Conservation (phyloP, 2,113 vertebrate species). For the Nanger granti region DNA sequence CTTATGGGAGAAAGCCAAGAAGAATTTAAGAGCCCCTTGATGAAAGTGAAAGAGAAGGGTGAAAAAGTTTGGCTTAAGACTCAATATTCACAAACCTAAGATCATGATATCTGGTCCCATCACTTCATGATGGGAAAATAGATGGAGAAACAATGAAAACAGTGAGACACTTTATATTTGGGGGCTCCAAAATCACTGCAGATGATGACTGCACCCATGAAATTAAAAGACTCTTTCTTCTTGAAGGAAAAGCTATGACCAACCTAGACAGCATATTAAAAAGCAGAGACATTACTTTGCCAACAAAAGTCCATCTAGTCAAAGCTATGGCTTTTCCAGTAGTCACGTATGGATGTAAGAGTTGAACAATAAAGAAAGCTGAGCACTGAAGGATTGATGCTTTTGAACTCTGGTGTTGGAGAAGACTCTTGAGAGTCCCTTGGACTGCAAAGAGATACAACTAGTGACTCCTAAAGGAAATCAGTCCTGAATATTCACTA, state of each 20-base stretch:
- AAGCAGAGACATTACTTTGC: background rate
- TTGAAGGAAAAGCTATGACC: background rate
- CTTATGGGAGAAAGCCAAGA: background rate
- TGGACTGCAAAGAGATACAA: background rate
- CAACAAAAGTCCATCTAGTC: background rate
- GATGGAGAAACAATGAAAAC: background rate
- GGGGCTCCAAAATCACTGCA: background rate
- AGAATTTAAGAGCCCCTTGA: background rate
- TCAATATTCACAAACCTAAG: background rate
- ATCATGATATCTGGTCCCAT: background rate
- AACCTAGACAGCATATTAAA: background rate
- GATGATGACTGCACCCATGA: background rate
- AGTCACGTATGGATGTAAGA: background rate
- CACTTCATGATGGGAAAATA: background rate
- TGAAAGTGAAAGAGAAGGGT: background rate
- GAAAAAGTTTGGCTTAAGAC: background rate
- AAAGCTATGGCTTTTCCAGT: background rate
- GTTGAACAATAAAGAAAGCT: background rate
- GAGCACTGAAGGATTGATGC: fast-evolving
- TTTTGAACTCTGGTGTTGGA: background rate
- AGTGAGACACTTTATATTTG: background rate
- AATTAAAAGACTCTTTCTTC: background rate
- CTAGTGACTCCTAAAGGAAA: background rate
- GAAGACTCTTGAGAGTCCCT: background rate
- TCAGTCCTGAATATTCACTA: background rate